Percentiles rank a stretch among this genome's conserved stretches.
These are phyloP conservation scores for Ophion slaviceki DNA, from an alignment of 2,888 invertebrate genomes.

Conservation along the genomic window DNA sequence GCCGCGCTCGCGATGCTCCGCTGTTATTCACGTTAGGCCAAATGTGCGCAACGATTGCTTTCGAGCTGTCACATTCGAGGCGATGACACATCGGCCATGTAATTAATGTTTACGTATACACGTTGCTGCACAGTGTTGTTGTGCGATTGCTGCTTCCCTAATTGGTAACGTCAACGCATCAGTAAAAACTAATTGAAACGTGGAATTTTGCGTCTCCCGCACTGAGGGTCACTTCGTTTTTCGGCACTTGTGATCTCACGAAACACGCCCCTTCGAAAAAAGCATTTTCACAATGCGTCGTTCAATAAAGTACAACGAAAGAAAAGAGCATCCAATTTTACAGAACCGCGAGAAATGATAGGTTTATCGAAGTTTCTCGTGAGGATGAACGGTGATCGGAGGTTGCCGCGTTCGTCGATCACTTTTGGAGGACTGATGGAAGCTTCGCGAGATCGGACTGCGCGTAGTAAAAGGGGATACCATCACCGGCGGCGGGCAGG, in stretches of 20 bases:
- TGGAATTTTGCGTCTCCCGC: not conserved
- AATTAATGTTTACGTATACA: not conserved
- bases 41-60: constrained; percentile 25
- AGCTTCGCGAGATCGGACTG: not conserved
- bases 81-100: constrained; percentile 39
- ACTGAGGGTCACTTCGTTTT: not conserved
- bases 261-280: not conserved
- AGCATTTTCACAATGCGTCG: not conserved
- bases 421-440: not conserved
- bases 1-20: not conserved
- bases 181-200: not conserved
- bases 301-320: not conserved
- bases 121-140: not conserved
- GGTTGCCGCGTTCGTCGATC: not conserved
- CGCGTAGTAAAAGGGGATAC: not conserved
- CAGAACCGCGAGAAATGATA: not conserved
- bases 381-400: not conserved
- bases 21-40: constrained; percentile 14
- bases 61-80: constrained; percentile 35
- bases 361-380: not conserved
- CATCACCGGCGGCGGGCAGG: not conserved
- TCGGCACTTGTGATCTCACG: not conserved
- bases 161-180: not conserved
- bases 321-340: not conserved
- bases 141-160: not conserved